These are phyloP conservation scores for Maconellicoccus hirsutus DNA, from an alignment of 1,140 invertebrate species.

Conservation along the genomic window DNA sequence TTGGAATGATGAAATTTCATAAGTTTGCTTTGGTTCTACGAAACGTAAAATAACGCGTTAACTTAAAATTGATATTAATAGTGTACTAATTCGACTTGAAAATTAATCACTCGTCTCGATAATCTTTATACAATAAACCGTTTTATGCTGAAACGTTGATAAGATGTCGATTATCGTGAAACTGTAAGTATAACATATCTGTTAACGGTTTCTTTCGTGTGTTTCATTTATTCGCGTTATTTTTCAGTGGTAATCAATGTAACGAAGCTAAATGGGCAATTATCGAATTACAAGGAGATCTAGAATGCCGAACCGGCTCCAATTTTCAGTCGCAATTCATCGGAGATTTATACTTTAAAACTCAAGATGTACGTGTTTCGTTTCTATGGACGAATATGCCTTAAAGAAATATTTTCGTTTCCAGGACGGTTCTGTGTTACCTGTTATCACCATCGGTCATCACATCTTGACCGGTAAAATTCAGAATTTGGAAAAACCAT, in stretches of 20 bases:
- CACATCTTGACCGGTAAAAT: constrained; percentile 83
- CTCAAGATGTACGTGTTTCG: not conserved
- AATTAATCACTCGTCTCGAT: too few relatives aligned
- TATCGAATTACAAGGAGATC: constrained; percentile 72
- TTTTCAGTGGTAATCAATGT: not conserved
- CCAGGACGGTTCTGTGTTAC: constrained; percentile 30
- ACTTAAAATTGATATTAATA: too few relatives aligned
- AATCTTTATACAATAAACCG: too few relatives aligned
- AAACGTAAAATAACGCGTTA: too few relatives aligned
- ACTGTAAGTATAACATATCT: not conserved
- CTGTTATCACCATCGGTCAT: constrained; percentile 80
- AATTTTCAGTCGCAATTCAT: constrained; percentile 50
- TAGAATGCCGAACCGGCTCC: constrained; percentile 51
- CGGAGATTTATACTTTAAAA: constrained; percentile 61
- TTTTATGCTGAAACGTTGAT: too few relatives aligned
- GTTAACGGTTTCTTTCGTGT: not conserved
- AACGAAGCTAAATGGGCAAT: constrained; percentile 55
- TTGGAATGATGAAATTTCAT: too few relatives aligned
- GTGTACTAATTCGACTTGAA: too few relatives aligned
- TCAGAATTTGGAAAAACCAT: constrained; percentile 66
- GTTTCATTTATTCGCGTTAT: not conserved
- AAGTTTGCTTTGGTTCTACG: too few relatives aligned
- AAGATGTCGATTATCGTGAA: not conserved
- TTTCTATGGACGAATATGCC: not conserved
- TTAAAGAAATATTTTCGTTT: not conserved